Base-by-base conservation (phyloP, 2,888 invertebrate genomes). In the Dryadula phaetusa region DNA sequence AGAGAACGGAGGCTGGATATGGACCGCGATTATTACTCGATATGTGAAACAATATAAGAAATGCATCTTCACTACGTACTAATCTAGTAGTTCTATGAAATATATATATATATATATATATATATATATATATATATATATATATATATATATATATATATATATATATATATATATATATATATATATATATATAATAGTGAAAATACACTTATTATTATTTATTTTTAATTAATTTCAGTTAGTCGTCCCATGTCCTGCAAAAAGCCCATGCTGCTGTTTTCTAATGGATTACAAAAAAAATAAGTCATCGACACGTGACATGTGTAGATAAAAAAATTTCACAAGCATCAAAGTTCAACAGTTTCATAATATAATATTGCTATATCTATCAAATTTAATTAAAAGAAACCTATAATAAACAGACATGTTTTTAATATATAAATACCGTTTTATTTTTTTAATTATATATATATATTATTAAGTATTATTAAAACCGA, bases 261-360 rank as follows among this genome's bases (percentile, higher is more conserved):
- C 81, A 79, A 66, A 52, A 83, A 85, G 86, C 82, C 78, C 86
- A 86, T 86, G 86, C 86, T 82, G 85, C 85, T 75, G 42, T 60
- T 56, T 44, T 28, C 60, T 60, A 60, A 46, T 60, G 14, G 7
- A 60, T 25, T 32, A 60, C 46, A 46, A 20, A 60, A 28, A 25
- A 18, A 44, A 28, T 44, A 46, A 46, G 32, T 44, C 20, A 32
- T 28, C 25, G 28, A 42, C 16, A 20, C 20, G 7, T 60, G 18
- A 44, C 18, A 14, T 32, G 5, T n/a, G 6, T 44, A 44, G n/a
- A 18, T 18, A 18, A 20, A 47, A 22, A n/a, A n/a, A n/a, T n/a
- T 47, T 47, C 22, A 12, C 22, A 20, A 47, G 20, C 20, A 22
- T 22, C 46, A 18, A 47, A 20, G 20, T 20, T 47, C n/a, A 47